These are phyloP conservation scores for Frankliniella intonsa DNA, from an alignment of 2,888 invertebrate genomes.

Conservation along the genomic window DNA sequence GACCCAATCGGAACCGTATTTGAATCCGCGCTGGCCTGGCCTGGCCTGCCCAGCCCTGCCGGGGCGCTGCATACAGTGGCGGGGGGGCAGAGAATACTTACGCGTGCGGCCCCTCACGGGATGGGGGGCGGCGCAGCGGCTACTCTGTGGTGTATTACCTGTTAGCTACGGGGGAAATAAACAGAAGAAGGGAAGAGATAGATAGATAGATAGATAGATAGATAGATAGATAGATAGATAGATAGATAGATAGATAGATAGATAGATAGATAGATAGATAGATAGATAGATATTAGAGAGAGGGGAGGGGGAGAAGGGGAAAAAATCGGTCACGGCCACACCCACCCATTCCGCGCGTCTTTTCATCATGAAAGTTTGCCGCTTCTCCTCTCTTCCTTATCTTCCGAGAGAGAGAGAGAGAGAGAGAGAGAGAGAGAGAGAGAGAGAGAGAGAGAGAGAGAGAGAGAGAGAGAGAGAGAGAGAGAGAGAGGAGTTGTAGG, in stretches of 20 bases:
- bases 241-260: not conserved
- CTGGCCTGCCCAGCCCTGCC: no score
- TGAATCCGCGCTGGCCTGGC: no score
- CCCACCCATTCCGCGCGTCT: not conserved
- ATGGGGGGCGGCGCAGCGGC: no score
- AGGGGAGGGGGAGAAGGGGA: not conserved
- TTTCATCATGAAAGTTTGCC: conserved; percentile 20
- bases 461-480: no score
- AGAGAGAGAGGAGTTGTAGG: no score
- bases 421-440: not conserved
- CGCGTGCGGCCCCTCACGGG: not conserved
- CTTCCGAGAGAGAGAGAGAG: not conserved
- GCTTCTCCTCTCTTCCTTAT: not conserved
- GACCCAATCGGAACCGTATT: no score
- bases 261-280: no score
- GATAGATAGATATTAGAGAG: no score
- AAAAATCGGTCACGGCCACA: not conserved
- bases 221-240: not conserved
- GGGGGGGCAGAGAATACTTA: not conserved
- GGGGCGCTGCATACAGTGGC: not conserved
- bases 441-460: not conserved
- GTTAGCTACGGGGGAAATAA: no score
- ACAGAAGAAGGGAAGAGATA: no score
- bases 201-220: not conserved
- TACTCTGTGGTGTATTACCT: no score